Conservation (phyloP, 1,140 invertebrate genomes). For the Drosophila repleta region DNA sequence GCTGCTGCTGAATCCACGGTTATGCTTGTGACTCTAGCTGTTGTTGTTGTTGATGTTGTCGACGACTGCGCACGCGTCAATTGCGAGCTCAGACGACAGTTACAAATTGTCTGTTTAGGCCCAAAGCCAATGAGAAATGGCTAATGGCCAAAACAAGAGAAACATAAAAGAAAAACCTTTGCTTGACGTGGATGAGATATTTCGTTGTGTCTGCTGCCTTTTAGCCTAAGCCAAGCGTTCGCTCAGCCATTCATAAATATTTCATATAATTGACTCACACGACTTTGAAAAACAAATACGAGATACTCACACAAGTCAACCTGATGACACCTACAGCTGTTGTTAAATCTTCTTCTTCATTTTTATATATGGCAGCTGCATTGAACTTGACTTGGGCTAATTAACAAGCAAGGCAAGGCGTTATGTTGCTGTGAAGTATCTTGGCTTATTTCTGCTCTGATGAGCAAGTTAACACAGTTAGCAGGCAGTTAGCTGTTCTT, state of each 20-base stretch:
- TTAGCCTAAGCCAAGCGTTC: slow-evolving; percentile 36
- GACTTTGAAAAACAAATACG: slow-evolving; percentile 54
- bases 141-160: slow-evolving; percentile 51
- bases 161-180: slow-evolving; percentile 25
- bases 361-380: slow-evolving; percentile 36
- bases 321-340: slow-evolving; percentile 60
- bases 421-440: background rate
- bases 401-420: slow-evolving; percentile 48
- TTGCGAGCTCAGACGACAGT: slow-evolving; percentile 55
- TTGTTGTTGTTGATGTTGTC: slow-evolving; percentile 25
- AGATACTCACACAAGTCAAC: slow-evolving; percentile 55
- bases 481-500: background rate
- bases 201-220: slow-evolving; percentile 27
- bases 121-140: slow-evolving; percentile 34
- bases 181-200: slow-evolving; percentile 37
- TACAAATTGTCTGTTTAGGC: slow-evolving; percentile 70
- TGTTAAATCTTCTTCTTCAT: slow-evolving; percentile 11
- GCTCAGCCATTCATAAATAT: slow-evolving; percentile 73
- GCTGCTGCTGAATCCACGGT: slow-evolving; percentile 3
- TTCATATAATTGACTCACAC: slow-evolving; percentile 75
- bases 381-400: slow-evolving; percentile 70
- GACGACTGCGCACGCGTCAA: slow-evolving; percentile 67
- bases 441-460: slow-evolving; percentile 45
- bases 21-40: background rate
- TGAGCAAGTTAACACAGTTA: slow-evolving; percentile 37